phyloP scores from a whole-genome alignment of 2,113 vertebrate genomes.

The Barnardius zonarius region DNA sequence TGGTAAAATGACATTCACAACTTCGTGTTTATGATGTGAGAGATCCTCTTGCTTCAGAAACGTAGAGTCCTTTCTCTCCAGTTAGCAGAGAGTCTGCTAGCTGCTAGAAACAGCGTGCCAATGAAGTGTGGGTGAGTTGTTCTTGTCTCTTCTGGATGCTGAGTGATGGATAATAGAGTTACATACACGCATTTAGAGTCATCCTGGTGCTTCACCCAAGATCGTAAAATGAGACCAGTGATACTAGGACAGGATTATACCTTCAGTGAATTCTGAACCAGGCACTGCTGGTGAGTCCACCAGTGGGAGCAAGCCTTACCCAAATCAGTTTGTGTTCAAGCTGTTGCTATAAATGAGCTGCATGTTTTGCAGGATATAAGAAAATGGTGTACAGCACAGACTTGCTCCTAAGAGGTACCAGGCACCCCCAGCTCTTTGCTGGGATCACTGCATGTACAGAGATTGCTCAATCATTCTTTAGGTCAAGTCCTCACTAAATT shows the following conservation, averaged over 20 bases:
- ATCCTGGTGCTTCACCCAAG: not conserved
- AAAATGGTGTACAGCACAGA: not conserved
- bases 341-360: not conserved
- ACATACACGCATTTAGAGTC: not conserved
- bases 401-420: not conserved
- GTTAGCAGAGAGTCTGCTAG: not conserved
- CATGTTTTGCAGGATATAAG: not conserved
- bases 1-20: not conserved
- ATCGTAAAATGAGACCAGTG: not conserved
- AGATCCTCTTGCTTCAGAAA: slow-evolving; percentile 7
- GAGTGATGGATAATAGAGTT: not conserved
- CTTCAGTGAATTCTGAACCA: not conserved
- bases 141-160: not conserved
- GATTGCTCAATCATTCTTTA: not conserved
- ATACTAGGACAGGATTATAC: not conserved
- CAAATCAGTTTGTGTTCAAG: not conserved
- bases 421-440: not conserved
- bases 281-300: not conserved
- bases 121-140: not conserved
- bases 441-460: not conserved
- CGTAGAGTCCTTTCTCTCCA: not conserved
- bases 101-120: not conserved
- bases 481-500: not conserved
- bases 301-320: not conserved
- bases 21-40: not conserved